A percentile compares a stretch with the other conserved stretches of the same genome.
Evolutionary conservation across 2,113 vertebrate genomes (phyloP).

Genomic region (Dascyllus trimaculatus): DNA sequence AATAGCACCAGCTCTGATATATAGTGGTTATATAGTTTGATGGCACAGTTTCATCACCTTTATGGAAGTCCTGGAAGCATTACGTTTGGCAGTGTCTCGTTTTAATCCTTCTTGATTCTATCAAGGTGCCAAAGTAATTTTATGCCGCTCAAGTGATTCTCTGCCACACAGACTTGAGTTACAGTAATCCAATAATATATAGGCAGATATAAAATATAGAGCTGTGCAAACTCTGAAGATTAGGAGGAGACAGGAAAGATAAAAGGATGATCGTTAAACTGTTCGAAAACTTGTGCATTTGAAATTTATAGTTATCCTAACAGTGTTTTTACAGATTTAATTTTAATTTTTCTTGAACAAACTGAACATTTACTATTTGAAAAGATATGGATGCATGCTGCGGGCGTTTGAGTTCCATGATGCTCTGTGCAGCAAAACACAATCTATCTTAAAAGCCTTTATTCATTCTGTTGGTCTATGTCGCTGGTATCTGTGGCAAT

Average conservation of each 20-base stretch:
- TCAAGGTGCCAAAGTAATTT: conserved; percentile 30
- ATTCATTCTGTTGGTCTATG: background rate
- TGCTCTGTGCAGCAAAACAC: conserved; percentile 1
- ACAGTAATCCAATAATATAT: background rate
- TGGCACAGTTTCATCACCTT: conserved; percentile 29
- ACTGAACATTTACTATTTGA: no score
- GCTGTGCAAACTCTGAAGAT: background rate
- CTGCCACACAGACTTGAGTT: background rate
- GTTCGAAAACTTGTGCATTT: background rate
- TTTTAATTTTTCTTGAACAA: background rate
- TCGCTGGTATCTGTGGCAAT: conserved; percentile 6
- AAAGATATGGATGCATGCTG: no score
- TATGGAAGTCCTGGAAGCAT: conserved; percentile 14
- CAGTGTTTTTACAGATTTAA: no score
- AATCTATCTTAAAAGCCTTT: background rate
- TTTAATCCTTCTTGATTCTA: conserved; percentile 33
- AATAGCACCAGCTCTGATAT: background rate
- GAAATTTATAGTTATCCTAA: no score
- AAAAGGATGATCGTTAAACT: background rate
- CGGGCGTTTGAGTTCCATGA: no score
- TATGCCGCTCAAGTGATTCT: background rate
- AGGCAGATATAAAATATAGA: background rate
- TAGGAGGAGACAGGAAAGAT: background rate
- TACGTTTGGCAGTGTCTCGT: background rate
- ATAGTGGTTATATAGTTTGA: background rate